Percentiles rank a stretch among this genome's conserved stretches.
phyloP scores from a whole-genome alignment of 2,113 vertebrate species.

The Globicephala melas region DNA sequence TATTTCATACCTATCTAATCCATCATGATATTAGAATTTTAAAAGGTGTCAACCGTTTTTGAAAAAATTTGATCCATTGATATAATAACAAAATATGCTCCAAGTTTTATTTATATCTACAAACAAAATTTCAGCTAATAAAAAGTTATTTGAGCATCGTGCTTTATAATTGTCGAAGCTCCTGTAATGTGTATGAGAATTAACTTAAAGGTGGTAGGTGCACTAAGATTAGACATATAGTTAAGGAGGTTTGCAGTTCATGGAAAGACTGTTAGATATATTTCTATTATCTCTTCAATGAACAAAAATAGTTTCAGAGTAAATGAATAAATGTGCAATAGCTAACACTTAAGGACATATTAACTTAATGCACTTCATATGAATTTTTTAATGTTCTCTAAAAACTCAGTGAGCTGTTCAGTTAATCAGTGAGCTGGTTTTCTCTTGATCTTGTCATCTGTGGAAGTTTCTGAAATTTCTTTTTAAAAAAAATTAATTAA shows the following conservation, averaged over 20 bases:
- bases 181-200: neutral
- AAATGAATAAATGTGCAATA: neutral
- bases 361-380: neutral
- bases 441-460: neutral
- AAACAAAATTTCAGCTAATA: neutral
- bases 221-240: neutral
- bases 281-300: neutral
- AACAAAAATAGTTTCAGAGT: neutral
- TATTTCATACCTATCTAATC: neutral
- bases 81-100: neutral
- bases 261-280: neutral
- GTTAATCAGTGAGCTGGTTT: neutral
- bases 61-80: neutral
- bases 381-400: neutral
- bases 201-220: too few relatives aligned
- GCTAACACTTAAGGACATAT: neutral
- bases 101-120: neutral
- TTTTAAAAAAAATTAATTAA: accelerated
- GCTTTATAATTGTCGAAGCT: neutral
- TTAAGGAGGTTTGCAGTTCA: neutral
- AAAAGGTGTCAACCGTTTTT: neutral
- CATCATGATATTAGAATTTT: neutral
- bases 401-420: neutral
- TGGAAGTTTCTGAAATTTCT: neutral
- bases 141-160: neutral